Evolutionary conservation across 2,888 invertebrate species (phyloP).

Genomic region (Thymelicus acteon): DNA sequence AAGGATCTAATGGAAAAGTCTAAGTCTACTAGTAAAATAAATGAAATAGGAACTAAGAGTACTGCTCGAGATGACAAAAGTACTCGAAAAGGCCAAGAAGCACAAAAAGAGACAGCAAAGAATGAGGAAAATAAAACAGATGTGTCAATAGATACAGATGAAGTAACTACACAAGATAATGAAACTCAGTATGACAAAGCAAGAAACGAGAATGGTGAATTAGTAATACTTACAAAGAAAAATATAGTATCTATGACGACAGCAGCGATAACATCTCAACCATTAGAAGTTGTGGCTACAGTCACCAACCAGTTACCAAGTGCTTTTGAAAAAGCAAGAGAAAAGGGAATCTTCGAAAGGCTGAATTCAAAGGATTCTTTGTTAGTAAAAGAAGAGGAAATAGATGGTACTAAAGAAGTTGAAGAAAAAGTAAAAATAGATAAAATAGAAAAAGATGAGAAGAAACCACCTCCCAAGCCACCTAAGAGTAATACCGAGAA

Average conservation of each 20-base stretch:
- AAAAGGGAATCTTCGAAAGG: constrained; percentile 77
- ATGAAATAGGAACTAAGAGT: constrained; percentile 60
- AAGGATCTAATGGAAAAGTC: constrained; percentile 64
- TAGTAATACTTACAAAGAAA: constrained; percentile 78
- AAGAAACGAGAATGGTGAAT: constrained; percentile 70
- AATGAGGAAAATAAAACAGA: constrained; percentile 47
- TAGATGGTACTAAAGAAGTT: constrained; percentile 49
- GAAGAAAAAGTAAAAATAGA: constrained; percentile 48
- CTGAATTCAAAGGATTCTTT: constrained; percentile 78
- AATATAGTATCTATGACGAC: constrained; percentile 85
- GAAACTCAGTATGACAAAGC: constrained; percentile 79
- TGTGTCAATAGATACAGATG: constrained; percentile 54
- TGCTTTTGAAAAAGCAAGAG: constrained; percentile 79
- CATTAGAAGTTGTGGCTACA: constrained; percentile 81
- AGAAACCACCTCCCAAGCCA: constrained; percentile 53
- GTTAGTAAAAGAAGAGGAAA: constrained; percentile 64
- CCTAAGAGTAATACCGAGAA: constrained; percentile 51
- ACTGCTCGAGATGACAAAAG: constrained; percentile 51
- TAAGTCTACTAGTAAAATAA: constrained; percentile 64
- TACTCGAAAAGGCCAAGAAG: constrained; percentile 42
- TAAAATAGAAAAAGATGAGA: constrained; percentile 63
- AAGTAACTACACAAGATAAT: constrained; percentile 69
- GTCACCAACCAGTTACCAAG: constrained; percentile 82
- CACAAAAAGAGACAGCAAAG: constrained; percentile 41
- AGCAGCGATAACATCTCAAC: constrained; percentile 84